These are phyloP conservation scores for Pelecanus crispus DNA, from an alignment of 2,113 vertebrate species.

Conservation along the genomic window DNA sequence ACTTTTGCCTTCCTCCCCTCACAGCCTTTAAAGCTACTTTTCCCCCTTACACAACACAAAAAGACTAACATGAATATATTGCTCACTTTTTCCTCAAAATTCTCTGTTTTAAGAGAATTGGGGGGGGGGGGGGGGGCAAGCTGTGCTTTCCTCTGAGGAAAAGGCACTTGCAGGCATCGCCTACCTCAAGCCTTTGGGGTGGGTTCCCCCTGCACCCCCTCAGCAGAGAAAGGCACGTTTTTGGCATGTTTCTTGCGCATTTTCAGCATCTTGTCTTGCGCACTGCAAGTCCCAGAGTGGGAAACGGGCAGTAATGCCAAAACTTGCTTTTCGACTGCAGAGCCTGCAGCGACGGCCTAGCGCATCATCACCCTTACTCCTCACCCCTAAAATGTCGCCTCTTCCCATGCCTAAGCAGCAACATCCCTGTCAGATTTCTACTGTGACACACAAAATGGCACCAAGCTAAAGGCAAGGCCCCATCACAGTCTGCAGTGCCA, in stretches of 20 bases:
- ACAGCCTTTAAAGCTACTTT: neutral
- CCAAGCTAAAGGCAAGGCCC: neutral
- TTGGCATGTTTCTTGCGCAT: neutral
- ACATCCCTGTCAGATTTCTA: neutral
- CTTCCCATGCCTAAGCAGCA: fast-evolving
- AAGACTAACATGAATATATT: fast-evolving
- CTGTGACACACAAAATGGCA: neutral
- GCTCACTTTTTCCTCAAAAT: fast-evolving
- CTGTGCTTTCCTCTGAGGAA: neutral
- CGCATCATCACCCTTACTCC: neutral
- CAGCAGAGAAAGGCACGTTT: neutral
- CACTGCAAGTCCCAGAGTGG: fast-evolving
- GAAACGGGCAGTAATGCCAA: neutral
- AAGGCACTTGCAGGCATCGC: neutral
- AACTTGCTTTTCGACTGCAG: fast-evolving
- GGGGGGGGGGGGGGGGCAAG: neutral
- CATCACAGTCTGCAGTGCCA: fast-evolving
- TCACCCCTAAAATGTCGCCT: neutral
- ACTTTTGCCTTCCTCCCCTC: neutral
- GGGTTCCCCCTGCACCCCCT: neutral
- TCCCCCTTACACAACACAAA: fast-evolving
- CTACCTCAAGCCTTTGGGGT: no score
- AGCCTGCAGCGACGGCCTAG: neutral
- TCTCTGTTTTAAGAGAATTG: no score
- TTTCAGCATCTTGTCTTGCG: neutral